Base-by-base conservation (phyloP, 2,888 invertebrate species). In the Tipula confusa region DNA sequence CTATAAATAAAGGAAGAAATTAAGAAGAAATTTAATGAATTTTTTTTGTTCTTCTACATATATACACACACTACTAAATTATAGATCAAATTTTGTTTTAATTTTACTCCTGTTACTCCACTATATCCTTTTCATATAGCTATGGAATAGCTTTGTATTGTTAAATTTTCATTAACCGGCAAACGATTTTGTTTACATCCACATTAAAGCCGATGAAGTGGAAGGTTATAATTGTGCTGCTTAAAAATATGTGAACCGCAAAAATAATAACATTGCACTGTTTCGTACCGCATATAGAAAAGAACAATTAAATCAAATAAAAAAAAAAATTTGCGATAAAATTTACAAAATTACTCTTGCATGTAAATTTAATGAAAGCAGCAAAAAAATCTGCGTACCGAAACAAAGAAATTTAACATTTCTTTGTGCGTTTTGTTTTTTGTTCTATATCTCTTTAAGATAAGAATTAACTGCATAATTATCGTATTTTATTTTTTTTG, bases 381-480 rank as follows among this genome's bases (percentile, higher is more conserved):
- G 24, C 24, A 15, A 48, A 43, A 43, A 43, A 64, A 64, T 64
- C 64, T 9, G 18, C 24, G 64, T 24, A 24, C 24, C 24, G 9
- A 9, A 64, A 64, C 64, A 64, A 64, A 64, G 64, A 64, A 64
- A 64, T 64, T 64, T 64, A 64, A 64, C 24, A 64, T 24, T 24
- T 64, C 64, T 18, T 64, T 64, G 11, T n/a, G n/a, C n/a, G 13
- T 43, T 43, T 36, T 36, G 36, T 36, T 43, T 64, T n/a, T n/a
- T n/a, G n/a, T n/a, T n/a, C n/a, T n/a, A n/a, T 64, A 24, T 64
- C 6, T 64, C 64, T 64, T 64, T 4, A 64, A 64, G 64, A 64
- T 64, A 64, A 64, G 24, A 64, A n/a, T n/a, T 64, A 24, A 64
- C 64, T 64, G 64, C 64, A 64, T 64, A 64, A 64, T 64, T 64